These are phyloP conservation scores for Rhabdornis inornatus DNA, from an alignment of 2,113 vertebrate genomes.

Conservation along the genomic window DNA sequence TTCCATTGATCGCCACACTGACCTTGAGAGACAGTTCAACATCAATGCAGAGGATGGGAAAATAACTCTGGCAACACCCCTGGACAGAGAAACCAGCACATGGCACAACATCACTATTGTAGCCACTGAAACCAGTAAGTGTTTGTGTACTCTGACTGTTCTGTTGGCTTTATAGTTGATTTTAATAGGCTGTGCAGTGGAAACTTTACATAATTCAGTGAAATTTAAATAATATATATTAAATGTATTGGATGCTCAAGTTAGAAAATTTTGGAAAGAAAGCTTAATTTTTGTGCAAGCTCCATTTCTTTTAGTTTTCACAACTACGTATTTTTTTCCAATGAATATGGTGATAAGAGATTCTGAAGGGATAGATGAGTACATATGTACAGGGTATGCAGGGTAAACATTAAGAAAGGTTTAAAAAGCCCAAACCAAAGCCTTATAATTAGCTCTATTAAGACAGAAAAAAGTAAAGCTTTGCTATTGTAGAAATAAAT, in stretches of 20 bases:
- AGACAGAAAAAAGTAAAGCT: neutral
- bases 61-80: conserved; percentile 91
- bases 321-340: neutral
- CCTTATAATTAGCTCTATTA: neutral
- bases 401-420: neutral
- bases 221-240: neutral
- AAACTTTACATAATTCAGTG: neutral
- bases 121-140: conserved; percentile 96
- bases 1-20: conserved; percentile 97
- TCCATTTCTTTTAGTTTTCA: neutral
- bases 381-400: neutral
- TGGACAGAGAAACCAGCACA: conserved; percentile 90
- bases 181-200: neutral
- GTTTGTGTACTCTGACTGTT: neutral
- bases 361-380: neutral
- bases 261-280: neutral
- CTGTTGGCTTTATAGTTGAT: neutral
- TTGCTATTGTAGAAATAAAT: neutral
- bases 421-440: neutral
- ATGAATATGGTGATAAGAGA: neutral
- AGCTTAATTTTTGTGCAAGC: neutral
- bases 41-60: conserved; percentile 94
- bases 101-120: conserved; percentile 99
- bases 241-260: neutral
- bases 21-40: conserved; percentile 98